These are phyloP conservation scores for Hirtodrosophila confusa DNA, from an alignment of 2,888 invertebrate species.

Conservation along the genomic window DNA sequence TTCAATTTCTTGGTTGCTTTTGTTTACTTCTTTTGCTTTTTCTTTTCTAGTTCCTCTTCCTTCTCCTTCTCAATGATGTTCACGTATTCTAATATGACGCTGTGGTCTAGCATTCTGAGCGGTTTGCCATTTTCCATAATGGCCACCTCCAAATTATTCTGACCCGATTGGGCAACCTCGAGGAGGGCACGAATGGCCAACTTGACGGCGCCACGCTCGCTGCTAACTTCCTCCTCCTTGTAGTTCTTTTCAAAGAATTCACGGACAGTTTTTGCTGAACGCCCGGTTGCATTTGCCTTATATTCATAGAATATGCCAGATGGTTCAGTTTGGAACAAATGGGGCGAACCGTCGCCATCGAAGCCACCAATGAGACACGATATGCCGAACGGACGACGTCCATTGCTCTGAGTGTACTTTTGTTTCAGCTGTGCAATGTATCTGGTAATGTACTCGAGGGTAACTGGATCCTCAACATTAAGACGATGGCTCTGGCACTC, in stretches of 20 bases:
- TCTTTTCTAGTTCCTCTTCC: conserved; percentile 98
- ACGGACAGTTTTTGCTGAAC: conserved; percentile 98
- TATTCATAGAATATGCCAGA: conserved; percentile 99
- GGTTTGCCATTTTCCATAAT: conserved; percentile 92
- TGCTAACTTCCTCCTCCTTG: conserved; percentile 91
- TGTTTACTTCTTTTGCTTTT: conserved; percentile 89
- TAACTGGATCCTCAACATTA: conserved; percentile 99
- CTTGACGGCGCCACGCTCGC: conserved; percentile 95
- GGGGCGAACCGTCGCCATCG: conserved; percentile 97
- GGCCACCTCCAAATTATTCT: conserved; percentile 99
- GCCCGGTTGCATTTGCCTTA: conserved; percentile 99
- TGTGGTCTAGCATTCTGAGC: conserved; percentile 94
- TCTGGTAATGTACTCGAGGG: conserved; percentile 97
- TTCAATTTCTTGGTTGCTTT: neutral
- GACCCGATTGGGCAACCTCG: conserved; percentile 99
- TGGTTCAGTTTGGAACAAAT: conserved; percentile 99
- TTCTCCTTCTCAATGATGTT: conserved; percentile 98
- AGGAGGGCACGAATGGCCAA: conserved; percentile 97
- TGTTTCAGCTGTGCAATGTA: conserved; percentile 92
- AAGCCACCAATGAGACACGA: conserved; percentile 99
- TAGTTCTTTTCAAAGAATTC: conserved; percentile 99
- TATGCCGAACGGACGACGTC: conserved; percentile 98
- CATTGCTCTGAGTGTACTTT: conserved; percentile 99
- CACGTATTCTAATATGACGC: conserved; percentile 96
- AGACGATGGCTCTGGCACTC: conserved; percentile 99